A percentile compares a stretch with the other conserved stretches of the same genome.
phyloP scores from a whole-genome alignment of 1,140 invertebrate species.

The Neoseiulus cucumeris region DNA sequence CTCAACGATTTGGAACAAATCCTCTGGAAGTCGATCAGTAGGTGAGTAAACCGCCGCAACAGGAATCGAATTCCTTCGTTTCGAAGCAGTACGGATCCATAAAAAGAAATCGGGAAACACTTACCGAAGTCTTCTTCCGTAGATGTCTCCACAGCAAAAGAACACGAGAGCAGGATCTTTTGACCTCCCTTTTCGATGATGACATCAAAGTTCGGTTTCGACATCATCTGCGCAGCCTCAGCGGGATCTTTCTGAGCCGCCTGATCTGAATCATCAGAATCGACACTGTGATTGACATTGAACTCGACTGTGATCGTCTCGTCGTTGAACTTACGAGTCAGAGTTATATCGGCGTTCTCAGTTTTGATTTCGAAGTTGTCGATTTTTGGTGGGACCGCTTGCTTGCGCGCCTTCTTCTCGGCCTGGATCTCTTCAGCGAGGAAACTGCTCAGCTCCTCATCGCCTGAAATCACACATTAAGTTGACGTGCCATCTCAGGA shows the following conservation, averaged over 20 bases:
- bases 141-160: constrained; percentile 39
- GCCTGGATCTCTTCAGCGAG: constrained; percentile 66
- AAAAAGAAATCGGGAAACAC: constrained; percentile 26
- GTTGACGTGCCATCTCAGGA: too few relatives aligned
- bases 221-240: constrained; percentile 26
- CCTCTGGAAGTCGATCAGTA: constrained; percentile 16
- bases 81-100: neutral
- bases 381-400: constrained; percentile 38
- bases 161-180: constrained; percentile 59
- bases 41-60: neutral
- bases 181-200: constrained; percentile 45
- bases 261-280: constrained; percentile 45
- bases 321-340: constrained; percentile 46
- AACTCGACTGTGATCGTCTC: constrained; percentile 57
- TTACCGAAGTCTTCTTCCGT: constrained; percentile 39
- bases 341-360: constrained; percentile 51
- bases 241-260: constrained; percentile 38
- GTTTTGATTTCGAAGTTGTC: constrained; percentile 53
- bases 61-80: too few relatives aligned
- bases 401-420: constrained; percentile 56
- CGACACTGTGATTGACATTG: constrained; percentile 76
- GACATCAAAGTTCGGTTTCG: constrained; percentile 60
- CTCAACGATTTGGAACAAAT: constrained; percentile 62
- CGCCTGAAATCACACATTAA: constrained; percentile 44
- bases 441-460: constrained; percentile 64